phyloP scores from a whole-genome alignment of 2,888 invertebrate species.

The Leucophenga maculata region DNA sequence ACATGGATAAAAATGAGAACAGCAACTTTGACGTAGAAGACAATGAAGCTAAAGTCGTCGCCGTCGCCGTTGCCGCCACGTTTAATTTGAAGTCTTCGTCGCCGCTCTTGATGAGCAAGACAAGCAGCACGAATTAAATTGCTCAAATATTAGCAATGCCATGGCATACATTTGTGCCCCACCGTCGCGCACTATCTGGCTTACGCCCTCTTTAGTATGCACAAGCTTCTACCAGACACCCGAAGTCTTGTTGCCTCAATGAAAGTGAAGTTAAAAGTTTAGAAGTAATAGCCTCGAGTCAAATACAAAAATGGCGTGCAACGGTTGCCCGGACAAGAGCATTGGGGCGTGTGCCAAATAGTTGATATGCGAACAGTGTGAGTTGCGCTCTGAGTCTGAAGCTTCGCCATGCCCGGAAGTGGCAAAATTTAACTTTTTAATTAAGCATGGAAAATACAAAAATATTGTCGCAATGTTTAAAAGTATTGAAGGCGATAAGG shows the following conservation, averaged over 20 bases:
- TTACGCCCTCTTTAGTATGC: background rate
- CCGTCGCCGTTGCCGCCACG: too few species aligned
- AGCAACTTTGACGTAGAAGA: background rate
- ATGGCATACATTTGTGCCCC: too few species aligned
- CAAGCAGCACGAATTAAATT: constrained; percentile 1
- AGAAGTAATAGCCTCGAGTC: constrained; percentile 10
- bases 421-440: constrained; percentile 23
- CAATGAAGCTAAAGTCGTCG: background rate
- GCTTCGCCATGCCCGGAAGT: constrained; percentile 20
- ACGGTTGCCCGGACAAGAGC: background rate
- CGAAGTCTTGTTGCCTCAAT: background rate
- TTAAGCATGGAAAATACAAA: constrained; percentile 5
- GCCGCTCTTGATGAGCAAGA: too few species aligned
- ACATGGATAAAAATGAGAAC: background rate
- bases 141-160: background rate
- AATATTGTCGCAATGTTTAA: background rate
- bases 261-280: constrained; percentile 11
- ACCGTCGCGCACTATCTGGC: too few species aligned
- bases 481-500: background rate
- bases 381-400: background rate
- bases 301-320: background rate
- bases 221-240: background rate
- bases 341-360: background rate
- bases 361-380: background rate
- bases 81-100: too few species aligned